Percentiles rank a stretch among this genome's conserved stretches.
Evolutionary conservation across 2,888 invertebrate genomes (phyloP).

Genomic region (Tortrix viridana): DNA sequence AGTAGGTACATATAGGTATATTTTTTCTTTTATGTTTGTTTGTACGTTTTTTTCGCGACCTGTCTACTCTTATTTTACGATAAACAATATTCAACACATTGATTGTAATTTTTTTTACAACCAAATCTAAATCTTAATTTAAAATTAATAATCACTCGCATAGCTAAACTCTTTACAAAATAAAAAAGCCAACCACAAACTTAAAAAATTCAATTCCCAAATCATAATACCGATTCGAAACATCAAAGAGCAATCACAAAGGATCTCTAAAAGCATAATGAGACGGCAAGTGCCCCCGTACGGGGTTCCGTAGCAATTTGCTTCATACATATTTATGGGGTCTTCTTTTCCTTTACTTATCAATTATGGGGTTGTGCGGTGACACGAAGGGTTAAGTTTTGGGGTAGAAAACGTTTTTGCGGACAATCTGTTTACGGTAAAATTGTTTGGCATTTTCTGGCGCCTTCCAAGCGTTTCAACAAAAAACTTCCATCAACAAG

Average conservation of each 20-base stretch:
- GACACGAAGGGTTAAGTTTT: slow-evolving; percentile 57
- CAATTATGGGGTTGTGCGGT: slow-evolving; percentile 82
- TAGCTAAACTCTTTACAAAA: neutral
- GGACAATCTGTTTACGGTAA: slow-evolving; percentile 29
- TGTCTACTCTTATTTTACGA: too few relatives aligned
- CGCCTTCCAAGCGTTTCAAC: too few relatives aligned
- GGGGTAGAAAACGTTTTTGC: slow-evolving; percentile 26
- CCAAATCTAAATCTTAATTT: too few relatives aligned
- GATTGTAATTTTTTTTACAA: too few relatives aligned
- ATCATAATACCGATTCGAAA: slow-evolving; percentile 51
- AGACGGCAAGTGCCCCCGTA: slow-evolving; percentile 80
- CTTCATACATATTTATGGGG: slow-evolving; percentile 83
- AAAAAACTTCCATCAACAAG: too few relatives aligned
- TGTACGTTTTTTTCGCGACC: too few relatives aligned
- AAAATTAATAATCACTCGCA: too few relatives aligned
- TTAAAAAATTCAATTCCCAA: slow-evolving; percentile 26
- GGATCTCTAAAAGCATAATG: slow-evolving; percentile 81
- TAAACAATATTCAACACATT: too few relatives aligned
- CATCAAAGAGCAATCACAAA: slow-evolving; percentile 81
- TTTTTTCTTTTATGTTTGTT: too few relatives aligned
- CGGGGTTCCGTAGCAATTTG: slow-evolving; percentile 81
- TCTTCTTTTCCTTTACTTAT: slow-evolving; percentile 84
- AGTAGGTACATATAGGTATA: too few relatives aligned
- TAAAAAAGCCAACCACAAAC: slow-evolving; percentile 11
- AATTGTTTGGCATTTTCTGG: neutral